Conservation (phyloP, 2,797 vertebrate genomes). For the Nyctibius grandis region DNA sequence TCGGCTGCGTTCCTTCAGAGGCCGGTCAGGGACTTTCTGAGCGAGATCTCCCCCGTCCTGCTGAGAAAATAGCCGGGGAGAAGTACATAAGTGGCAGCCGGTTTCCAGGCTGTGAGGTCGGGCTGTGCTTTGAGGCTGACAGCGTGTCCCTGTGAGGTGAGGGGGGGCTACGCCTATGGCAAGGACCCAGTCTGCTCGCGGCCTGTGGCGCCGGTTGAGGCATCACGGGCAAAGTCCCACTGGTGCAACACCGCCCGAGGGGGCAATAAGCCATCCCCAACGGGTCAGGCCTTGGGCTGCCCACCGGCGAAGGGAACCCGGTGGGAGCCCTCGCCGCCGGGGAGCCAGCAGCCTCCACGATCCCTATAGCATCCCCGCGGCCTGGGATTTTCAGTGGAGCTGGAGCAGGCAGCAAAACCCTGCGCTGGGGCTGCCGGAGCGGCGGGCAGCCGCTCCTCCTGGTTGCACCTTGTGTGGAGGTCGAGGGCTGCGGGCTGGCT, state of each 20-base stretch:
- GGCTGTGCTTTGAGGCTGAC: neutral
- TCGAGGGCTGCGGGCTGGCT: neutral
- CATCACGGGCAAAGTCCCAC: neutral
- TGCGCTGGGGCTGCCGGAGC: rapidly evolving
- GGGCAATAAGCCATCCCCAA: neutral
- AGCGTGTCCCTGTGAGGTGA: neutral
- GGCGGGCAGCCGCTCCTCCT: neutral
- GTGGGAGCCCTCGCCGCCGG: rapidly evolving
- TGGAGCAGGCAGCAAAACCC: neutral
- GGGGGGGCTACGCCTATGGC: neutral
- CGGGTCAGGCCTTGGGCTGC: too few relatives aligned
- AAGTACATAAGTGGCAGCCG: neutral
- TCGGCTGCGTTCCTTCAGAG: neutral
- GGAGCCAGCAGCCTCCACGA: neutral
- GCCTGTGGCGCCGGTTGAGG: neutral
- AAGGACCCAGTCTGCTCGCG: neutral
- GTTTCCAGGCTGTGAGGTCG: neutral
- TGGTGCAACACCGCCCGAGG: rapidly evolving
- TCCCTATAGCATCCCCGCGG: rapidly evolving
- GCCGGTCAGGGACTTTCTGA: neutral
- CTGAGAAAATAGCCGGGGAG: neutral
- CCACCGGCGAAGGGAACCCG: neutral
- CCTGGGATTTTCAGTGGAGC: neutral
- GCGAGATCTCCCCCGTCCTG: neutral
- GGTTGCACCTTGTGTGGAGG: rapidly evolving